These are phyloP conservation scores for Molorchus minor DNA, from an alignment of 2,888 invertebrate species.

Conservation along the genomic window DNA sequence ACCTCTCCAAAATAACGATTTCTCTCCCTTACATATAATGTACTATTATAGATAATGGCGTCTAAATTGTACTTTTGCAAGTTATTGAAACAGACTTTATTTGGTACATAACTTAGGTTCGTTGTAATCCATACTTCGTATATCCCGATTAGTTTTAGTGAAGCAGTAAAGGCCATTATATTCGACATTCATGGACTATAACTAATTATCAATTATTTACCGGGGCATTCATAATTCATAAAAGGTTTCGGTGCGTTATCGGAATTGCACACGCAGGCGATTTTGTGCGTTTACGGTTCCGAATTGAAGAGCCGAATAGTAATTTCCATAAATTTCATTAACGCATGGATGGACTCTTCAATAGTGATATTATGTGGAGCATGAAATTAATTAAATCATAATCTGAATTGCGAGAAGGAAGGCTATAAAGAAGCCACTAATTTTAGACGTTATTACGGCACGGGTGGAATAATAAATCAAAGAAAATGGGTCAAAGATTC, in stretches of 20 bases:
- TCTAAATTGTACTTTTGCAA: too few relatives aligned
- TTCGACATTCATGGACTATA: neutral
- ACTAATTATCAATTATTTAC: constrained; percentile 20
- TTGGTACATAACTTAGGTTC: too few relatives aligned
- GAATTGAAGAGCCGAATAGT: constrained; percentile 1
- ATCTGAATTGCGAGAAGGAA: constrained; percentile 8
- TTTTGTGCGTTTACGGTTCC: constrained; percentile 33
- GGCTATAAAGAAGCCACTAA: neutral
- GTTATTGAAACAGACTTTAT: too few relatives aligned
- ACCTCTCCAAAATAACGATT: too few relatives aligned
- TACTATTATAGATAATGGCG: too few relatives aligned
- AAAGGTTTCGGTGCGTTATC: constrained; percentile 41
- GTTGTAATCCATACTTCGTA: too few relatives aligned
- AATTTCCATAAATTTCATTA: constrained; percentile 28
- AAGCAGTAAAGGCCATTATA: too few relatives aligned
- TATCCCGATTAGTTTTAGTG: too few relatives aligned
- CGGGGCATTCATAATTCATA: constrained; percentile 42
- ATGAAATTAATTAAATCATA: constrained; percentile 17
- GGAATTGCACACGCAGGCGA: constrained; percentile 44
- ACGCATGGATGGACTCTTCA: constrained; percentile 21
- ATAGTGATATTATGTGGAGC: constrained; percentile 12
- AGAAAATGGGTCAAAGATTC: too few relatives aligned
- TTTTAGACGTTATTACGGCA: neutral
- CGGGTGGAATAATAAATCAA: neutral
- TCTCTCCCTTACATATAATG: too few relatives aligned